Conservation (phyloP, 2,888 invertebrate genomes). For the Blomia tropicalis region DNA sequence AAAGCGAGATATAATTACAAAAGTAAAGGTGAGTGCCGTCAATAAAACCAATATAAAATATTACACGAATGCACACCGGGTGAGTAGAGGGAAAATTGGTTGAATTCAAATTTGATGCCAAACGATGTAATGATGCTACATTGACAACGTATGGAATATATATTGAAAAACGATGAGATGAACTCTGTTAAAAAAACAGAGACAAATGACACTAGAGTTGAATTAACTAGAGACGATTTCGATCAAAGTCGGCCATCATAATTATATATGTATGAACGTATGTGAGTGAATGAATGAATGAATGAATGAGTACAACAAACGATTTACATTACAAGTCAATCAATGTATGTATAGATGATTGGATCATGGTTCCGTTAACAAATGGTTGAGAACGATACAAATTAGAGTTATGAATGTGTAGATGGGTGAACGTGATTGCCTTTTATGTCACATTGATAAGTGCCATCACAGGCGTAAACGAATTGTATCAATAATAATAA, state of each 20-base stretch:
- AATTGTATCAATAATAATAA: neutral
- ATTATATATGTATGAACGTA: too few species aligned
- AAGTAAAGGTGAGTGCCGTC: slow-evolving; percentile 5
- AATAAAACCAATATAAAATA: neutral
- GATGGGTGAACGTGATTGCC: too few species aligned
- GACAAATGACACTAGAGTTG: neutral
- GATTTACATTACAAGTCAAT: neutral
- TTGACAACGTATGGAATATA: neutral
- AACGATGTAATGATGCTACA: too few species aligned
- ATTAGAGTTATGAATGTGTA: neutral
- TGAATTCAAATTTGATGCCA: neutral
- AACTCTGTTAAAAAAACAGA: neutral
- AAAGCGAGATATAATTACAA: slow-evolving; percentile 5
- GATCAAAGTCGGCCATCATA: neutral
- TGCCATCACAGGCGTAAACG: neutral
- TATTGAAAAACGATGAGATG: slow-evolving; percentile 3
- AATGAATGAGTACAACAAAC: neutral
- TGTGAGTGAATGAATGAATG: too few species aligned
- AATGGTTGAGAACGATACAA: neutral
- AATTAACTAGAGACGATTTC: neutral
- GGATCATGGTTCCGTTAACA: neutral
- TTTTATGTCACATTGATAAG: too few species aligned
- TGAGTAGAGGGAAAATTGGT: slow-evolving; percentile 9
- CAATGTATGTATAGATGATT: too few species aligned
- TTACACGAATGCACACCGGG: slow-evolving; percentile 15